Base-by-base conservation (phyloP, 2,797 vertebrate genomes). In the Channallabes apus region DNA sequence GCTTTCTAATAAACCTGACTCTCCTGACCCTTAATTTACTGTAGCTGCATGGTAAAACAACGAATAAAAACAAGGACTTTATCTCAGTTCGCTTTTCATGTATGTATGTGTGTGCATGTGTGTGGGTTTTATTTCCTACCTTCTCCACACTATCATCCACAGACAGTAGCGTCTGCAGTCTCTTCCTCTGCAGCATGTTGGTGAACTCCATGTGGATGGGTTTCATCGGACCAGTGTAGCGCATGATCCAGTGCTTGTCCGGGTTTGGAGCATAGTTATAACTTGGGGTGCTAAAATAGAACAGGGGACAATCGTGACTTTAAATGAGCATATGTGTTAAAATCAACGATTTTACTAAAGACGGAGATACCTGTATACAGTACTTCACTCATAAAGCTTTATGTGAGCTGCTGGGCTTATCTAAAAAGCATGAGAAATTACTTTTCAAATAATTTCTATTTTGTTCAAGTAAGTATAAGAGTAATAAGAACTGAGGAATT, bases 201-300 rank as follows among this genome's bases (percentile, higher is more conserved):
- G 98, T 99, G 94, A 99, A 99, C 90, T 99, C 95, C 97, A 99
- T 99, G 94, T 99, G 98, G 88, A 99, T 97, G 51, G 98, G 98
- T 87, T 95, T 97, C 98, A 99, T 99, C 84, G 98, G 91, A 22
- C 98, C 98, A 0, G 97, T 99, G 93, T 99, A 99, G 8, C 98
- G 95, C 97, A 99, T 97, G 93, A 99, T 99, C 98, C 98, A 99
- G 91, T 99, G 98, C 89, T 99, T 99, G 94, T 99, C 98, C 0
- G 94, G 96, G 93, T 97, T 99, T 1, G 98, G 98, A 0, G 98
- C 98, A 0, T 98, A 98, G 93, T 99, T 99, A 62, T 99, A 99
- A 92, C 98, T 99, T 0, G 98, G 98, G 17, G 98, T 99, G 82
- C 98, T 99, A 93, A 68, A 71, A 61, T 62, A 38, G n/a, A 29